Conservation (phyloP, 2,888 invertebrate species). For the Zele albiditarsus region DNA sequence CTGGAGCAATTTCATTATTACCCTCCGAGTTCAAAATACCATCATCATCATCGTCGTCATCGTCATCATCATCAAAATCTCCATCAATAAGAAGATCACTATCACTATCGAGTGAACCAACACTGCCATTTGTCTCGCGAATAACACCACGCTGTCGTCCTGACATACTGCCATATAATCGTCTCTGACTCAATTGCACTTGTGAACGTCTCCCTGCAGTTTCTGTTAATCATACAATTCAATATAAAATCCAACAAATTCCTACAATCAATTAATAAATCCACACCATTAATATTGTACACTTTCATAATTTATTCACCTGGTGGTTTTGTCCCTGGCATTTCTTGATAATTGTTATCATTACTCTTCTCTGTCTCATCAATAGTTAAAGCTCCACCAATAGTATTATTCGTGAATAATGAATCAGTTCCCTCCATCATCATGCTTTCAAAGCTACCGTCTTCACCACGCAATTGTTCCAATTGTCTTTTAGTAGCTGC, state of each 20-base stretch:
- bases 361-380: slow-evolving; percentile 58
- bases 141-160: slow-evolving; percentile 68
- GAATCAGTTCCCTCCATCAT: slow-evolving; percentile 71
- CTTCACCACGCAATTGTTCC: slow-evolving; percentile 76
- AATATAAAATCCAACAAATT: slow-evolving; percentile 21
- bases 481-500: slow-evolving; percentile 75
- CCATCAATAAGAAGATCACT: slow-evolving; percentile 76
- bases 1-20: slow-evolving; percentile 60
- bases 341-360: slow-evolving; percentile 46
- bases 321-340: slow-evolving; percentile 46
- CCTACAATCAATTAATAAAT: neutral
- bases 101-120: slow-evolving; percentile 71
- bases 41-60: slow-evolving; percentile 66
- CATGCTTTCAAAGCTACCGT: slow-evolving; percentile 73
- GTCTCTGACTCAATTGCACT: slow-evolving; percentile 67
- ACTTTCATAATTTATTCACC: slow-evolving; percentile 44
- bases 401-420: slow-evolving; percentile 66
- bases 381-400: slow-evolving; percentile 64
- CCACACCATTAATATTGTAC: neutral
- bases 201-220: slow-evolving; percentile 58
- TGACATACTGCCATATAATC: slow-evolving; percentile 77
- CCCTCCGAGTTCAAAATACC: slow-evolving; percentile 69
- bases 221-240: slow-evolving; percentile 49
- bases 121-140: slow-evolving; percentile 66
- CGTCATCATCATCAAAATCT: slow-evolving; percentile 77